Evolutionary conservation across 2,797 vertebrate genomes (phyloP), one percentile per base, ranked within the genome.

Genomic region (Hoplostethus atlanticus): DNA sequence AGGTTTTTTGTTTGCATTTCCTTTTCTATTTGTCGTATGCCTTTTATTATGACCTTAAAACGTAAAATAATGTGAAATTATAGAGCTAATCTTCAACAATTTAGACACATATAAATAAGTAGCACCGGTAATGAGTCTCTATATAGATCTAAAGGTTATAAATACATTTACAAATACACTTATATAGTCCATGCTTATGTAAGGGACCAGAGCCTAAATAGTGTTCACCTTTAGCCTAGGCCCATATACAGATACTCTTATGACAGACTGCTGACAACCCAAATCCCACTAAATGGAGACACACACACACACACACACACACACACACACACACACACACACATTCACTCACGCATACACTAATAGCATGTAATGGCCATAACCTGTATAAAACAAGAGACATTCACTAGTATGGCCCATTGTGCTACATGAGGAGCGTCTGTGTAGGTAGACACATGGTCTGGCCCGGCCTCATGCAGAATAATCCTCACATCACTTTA

Each of bases 401-500:
- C 25, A 13, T 70, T 64, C 44, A 36, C 63, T 71, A 56, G 62
- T 76, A 2, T 8, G 42, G 40, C 17, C 72, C 51, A 40, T 50
- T 80, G 71, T 74, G 60, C 55, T 48, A 8, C 56, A 71, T 71
- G 64, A 74, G 51, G 21, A 66, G 68, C 17, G 15, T 42, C 66
- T 63, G 64, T 46, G 67, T 70, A 75, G 64, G 69, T 70, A 64
- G 71, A 90, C 84, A 86, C 87, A 88, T 83, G 81, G 79, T 54
- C 38, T 16, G 77, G 40, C 54, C 81, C 3, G 70, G 81, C 68
- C 81, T 69, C 87, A 80, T 1, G 47, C 84, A 72, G 67, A 36
- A 47, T 91, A 91, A 92, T 93, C 86, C 86, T 82, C 85, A 89
- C 89, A 86, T 89, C 86, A 87, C 68, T 80, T 73, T 88, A 87